Evolutionary conservation across 2,797 vertebrate genomes (phyloP).

Genomic region (Euthynnus affinis): DNA sequence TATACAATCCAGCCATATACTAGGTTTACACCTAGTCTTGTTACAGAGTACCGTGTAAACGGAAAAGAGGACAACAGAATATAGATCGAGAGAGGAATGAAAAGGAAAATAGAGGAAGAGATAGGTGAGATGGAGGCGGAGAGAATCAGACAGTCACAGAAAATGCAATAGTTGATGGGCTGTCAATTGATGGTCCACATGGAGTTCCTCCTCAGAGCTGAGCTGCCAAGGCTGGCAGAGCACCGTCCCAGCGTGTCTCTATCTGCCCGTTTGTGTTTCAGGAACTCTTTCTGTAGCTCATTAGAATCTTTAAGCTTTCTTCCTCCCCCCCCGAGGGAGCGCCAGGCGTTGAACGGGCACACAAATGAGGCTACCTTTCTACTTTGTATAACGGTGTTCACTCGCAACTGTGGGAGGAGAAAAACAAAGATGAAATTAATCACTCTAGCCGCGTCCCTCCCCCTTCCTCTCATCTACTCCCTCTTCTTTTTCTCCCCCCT

Average conservation of each 20-base stretch:
- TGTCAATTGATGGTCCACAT: conserved; percentile 66
- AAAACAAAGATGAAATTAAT: conserved; percentile 82
- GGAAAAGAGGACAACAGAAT: background rate
- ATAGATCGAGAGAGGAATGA: conserved; percentile 13
- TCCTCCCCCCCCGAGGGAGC: conserved; percentile 59
- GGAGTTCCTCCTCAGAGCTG: conserved; percentile 55
- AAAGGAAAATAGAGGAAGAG: conserved; percentile 17
- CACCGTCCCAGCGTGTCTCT: conserved; percentile 50
- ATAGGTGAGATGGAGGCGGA: conserved; percentile 33
- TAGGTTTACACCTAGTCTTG: too few relatives aligned
- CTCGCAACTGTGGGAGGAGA: conserved; percentile 69
- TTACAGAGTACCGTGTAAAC: background rate
- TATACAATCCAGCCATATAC: too few relatives aligned
- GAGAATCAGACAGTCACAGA: conserved; percentile 33
- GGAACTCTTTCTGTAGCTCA: conserved; percentile 69
- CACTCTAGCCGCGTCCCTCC: conserved; percentile 58
- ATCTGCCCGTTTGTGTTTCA: conserved; percentile 58
- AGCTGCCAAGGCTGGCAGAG: conserved; percentile 57
- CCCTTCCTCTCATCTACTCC: conserved; percentile 45
- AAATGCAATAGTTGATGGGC: conserved; percentile 53
- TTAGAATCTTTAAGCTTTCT: conserved; percentile 72
- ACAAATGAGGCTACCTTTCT: conserved; percentile 79
- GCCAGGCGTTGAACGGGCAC: conserved; percentile 49
- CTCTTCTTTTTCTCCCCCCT: conserved; percentile 26
- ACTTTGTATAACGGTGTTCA: conserved; percentile 63